Conservation (phyloP, 2,113 vertebrate genomes). For the Archilochus colubris region DNA sequence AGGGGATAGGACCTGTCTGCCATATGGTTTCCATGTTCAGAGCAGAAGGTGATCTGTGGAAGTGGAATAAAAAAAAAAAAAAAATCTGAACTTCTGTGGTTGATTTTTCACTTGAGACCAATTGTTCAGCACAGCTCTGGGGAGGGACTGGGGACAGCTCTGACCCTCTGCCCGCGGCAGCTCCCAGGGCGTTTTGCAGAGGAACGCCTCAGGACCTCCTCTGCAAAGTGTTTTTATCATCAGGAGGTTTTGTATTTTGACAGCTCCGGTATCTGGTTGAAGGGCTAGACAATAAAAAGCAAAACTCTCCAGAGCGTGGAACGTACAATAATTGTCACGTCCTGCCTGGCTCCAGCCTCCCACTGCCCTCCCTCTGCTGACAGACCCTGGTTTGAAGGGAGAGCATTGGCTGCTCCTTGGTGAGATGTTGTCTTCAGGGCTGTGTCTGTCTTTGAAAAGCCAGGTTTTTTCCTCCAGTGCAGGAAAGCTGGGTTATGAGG, state of each 20-base stretch:
- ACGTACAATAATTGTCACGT: neutral
- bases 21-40: constrained; percentile 71
- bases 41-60: constrained; percentile 71
- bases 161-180: neutral
- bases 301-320: neutral
- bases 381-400: accelerated
- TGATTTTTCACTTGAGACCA: constrained; percentile 60
- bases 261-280: neutral
- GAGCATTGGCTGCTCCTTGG: neutral
- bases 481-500: neutral
- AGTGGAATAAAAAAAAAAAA: constrained; percentile 12
- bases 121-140: neutral
- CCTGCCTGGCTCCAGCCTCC: neutral
- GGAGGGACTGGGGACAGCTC: neutral
- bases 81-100: constrained; percentile 21
- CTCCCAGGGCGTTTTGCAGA: neutral
- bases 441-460: neutral
- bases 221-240: neutral
- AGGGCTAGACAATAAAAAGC: constrained; percentile 3
- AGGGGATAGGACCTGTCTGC: constrained; percentile 69
- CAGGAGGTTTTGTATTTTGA: constrained; percentile 25
- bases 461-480: accelerated
- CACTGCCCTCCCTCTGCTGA: accelerated
- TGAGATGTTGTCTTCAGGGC: accelerated
- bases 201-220: neutral